Percentiles rank a stretch among this genome's conserved stretches.
Conservation (phyloP, 2,113 vertebrate genomes). For the Silurus asotus region DNA sequence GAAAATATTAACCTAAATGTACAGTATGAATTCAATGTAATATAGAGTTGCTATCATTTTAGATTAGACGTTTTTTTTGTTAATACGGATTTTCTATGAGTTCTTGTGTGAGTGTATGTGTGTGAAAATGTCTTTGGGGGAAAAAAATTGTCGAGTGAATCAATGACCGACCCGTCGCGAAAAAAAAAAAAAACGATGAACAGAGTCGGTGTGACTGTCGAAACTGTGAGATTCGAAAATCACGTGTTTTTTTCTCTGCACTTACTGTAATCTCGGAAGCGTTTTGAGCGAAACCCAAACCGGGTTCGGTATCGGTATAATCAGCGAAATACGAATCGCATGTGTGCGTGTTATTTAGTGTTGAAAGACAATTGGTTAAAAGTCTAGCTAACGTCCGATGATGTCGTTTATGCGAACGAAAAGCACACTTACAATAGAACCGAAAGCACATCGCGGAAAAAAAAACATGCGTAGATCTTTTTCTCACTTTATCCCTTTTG, state of each 20-base stretch:
- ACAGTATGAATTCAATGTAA: constrained; percentile 68
- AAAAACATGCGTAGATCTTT: constrained; percentile 21
- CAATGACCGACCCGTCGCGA: not conserved
- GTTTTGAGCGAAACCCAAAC: constrained; percentile 8
- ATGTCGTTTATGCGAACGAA: not conserved
- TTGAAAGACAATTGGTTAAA: not conserved
- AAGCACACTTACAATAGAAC: constrained; percentile 28
- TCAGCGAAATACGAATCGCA: not conserved
- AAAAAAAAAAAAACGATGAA: not conserved
- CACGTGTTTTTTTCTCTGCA: not conserved
- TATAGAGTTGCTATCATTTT: constrained; percentile 69
- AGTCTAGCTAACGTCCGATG: not conserved
- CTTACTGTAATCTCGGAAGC: constrained; percentile 11
- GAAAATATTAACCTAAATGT: constrained; percentile 68
- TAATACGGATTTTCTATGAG: constrained; percentile 49
- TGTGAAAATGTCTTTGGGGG: not conserved
- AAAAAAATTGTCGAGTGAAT: not conserved
- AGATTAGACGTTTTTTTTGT: constrained; percentile 62
- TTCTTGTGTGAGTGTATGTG: constrained; percentile 1
- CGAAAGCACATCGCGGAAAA: constrained; percentile 38
- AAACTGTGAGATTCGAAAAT: not conserved
- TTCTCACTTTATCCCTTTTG: constrained; percentile 65
- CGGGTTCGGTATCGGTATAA: not conserved
- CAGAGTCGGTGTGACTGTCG: not conserved
- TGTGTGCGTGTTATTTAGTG: not conserved